Conservation (phyloP, 2,797 vertebrate species). For the Myotis planiceps region DNA sequence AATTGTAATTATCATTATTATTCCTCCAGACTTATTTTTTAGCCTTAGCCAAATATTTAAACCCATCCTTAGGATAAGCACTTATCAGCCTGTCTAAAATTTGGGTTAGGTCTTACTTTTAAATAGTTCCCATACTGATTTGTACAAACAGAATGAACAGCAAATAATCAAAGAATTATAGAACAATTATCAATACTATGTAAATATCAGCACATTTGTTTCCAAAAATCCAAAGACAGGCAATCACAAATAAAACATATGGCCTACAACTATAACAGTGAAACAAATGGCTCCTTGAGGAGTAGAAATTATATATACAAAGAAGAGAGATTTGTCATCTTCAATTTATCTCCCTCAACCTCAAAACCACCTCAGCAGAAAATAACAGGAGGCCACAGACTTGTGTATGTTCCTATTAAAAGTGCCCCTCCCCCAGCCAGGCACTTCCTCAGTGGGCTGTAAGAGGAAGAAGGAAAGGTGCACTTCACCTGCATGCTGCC, state of each 20-base stretch:
- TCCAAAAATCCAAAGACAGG: slow-evolving; percentile 13
- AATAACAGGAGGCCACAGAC: neutral
- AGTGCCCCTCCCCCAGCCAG: neutral
- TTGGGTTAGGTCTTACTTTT: slow-evolving; percentile 18
- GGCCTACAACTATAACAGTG: neutral
- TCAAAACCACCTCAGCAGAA: slow-evolving; percentile 43
- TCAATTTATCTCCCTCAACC: neutral
- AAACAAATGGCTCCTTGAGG: neutral
- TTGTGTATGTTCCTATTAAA: neutral
- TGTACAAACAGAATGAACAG: slow-evolving; percentile 27
- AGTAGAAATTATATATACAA: slow-evolving; percentile 10
- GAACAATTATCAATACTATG: slow-evolving; percentile 9
- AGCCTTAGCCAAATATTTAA: slow-evolving; percentile 29
- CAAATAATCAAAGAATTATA: neutral
- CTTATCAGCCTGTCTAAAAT: neutral
- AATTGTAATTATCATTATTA: neutral
- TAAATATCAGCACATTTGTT: slow-evolving; percentile 13
- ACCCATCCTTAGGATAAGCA: neutral
- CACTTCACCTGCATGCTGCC: neutral
- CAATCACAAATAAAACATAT: slow-evolving; percentile 42
- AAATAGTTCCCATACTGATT: slow-evolving; percentile 16
- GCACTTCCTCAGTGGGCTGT: neutral
- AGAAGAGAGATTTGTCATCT: neutral
- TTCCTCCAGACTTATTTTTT: slow-evolving; percentile 33
- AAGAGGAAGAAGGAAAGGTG: neutral